Percentiles rank a stretch among this genome's conserved stretches.
These are phyloP conservation scores for Idaea aversata DNA, from an alignment of 2,888 invertebrate genomes.

Conservation along the genomic window DNA sequence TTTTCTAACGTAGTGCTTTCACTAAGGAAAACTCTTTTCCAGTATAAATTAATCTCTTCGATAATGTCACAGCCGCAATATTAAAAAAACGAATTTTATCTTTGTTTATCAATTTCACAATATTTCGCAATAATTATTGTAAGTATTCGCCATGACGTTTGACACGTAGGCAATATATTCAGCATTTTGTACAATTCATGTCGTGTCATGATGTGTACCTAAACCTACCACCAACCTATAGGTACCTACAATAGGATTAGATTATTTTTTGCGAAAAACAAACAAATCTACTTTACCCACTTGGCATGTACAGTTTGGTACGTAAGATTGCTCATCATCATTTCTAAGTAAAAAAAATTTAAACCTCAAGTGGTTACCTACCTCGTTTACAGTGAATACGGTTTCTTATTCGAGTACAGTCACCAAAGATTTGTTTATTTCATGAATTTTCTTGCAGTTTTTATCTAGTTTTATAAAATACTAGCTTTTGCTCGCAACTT, in stretches of 20 bases:
- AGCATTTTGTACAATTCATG: background rate
- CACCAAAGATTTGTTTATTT: too few relatives aligned
- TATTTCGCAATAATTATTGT: background rate
- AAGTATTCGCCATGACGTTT: background rate
- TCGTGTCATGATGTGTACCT: background rate
- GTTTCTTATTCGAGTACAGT: too few relatives aligned
- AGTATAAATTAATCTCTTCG: background rate
- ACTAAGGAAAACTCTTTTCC: background rate
- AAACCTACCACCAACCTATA: background rate
- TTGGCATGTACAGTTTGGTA: background rate
- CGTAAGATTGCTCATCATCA: background rate
- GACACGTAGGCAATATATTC: background rate
- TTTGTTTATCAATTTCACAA: background rate
- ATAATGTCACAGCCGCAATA: background rate
- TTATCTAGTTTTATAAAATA: too few relatives aligned
- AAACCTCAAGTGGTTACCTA: background rate
- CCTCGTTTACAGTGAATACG: background rate
- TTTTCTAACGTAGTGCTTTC: too few relatives aligned
- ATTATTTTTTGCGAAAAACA: background rate
- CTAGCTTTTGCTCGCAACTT: too few relatives aligned
- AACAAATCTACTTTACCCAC: background rate
- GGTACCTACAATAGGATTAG: background rate
- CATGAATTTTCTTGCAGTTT: too few relatives aligned
- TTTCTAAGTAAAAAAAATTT: too few relatives aligned
- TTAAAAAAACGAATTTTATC: background rate